These are phyloP conservation scores for Orycteropus afer DNA, from an alignment of 2,113 vertebrate genomes.

Conservation along the genomic window DNA sequence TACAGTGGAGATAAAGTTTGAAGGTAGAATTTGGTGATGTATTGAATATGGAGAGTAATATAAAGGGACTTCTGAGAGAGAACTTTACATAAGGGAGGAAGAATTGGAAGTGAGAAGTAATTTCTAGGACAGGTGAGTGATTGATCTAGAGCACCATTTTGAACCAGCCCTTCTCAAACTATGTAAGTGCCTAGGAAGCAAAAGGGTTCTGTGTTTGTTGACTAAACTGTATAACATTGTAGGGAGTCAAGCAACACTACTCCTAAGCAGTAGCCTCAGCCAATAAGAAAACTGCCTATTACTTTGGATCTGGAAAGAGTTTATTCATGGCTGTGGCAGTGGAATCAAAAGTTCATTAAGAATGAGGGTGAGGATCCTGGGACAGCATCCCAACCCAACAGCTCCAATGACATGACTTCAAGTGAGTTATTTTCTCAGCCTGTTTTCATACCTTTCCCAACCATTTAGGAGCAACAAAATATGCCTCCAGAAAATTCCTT, in stretches of 20 bases:
- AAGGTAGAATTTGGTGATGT: neutral
- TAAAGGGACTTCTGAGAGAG: neutral
- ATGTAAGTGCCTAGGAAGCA: neutral
- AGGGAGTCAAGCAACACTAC: neutral
- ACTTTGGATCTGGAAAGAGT: neutral
- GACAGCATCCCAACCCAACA: too few relatives aligned
- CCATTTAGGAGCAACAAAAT: neutral
- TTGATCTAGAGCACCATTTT: neutral
- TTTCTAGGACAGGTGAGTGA: neutral
- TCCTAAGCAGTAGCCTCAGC: neutral
- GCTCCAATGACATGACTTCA: neutral
- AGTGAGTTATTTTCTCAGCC: neutral
- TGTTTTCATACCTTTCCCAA: neutral
- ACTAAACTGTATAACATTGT: neutral
- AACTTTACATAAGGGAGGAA: neutral
- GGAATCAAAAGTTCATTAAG: neutral
- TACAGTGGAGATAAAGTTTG: neutral
- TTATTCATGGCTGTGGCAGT: neutral
- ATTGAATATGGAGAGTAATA: neutral
- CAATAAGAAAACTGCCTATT: neutral
- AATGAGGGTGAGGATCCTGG: neutral
- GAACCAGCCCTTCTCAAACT: neutral
- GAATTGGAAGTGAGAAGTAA: neutral
- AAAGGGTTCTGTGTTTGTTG: neutral
- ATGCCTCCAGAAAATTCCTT: neutral